Base-by-base conservation (phyloP, 1,140 invertebrate genomes). In the Bombus superbus region DNA sequence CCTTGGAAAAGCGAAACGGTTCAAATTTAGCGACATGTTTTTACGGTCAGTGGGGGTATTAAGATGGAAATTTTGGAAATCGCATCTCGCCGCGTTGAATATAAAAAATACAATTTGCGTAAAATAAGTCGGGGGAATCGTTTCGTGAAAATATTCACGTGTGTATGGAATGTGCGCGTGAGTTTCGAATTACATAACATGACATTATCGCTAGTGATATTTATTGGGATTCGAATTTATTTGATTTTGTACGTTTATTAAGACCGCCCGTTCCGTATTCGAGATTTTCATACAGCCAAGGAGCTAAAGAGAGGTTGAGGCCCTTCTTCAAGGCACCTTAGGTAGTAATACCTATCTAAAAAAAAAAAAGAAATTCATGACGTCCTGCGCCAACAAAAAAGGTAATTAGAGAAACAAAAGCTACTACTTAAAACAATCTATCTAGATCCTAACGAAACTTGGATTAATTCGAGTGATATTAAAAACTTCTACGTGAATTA, bases 351-450 rank as follows among this genome's bases (percentile, higher is more conserved):
- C 86, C 91, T 92, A 91, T 78, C 86, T 88, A 93, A 69, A 62
- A 71, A 53, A 62, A 71, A 53, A 86, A 53, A 47, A 38, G 74
- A 80, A 75, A 85, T 40, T 79, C 75, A 85, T 94, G 95, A 95
- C 95, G 94, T 94, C 95, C 95, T 92, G 95, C 95, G 94, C 85
- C 95, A 95, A 94, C 89, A 32, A 32, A 66, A 84, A 81, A 91
- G 86, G 91, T 32, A 91, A 92, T 92, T 83, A 88, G 71, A 92
- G 81, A 89, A 89, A 92, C 89, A 86, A 91, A 92, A 93, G 85
- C 88, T 93, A 92, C 89, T 92, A 93, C 87, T 90, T 92, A 92
- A 57, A 35, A 92, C 75, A 82, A 89, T 88, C 86, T 90, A 89
- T 89, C 87, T 93, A 93, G 81, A 38, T 32, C 75, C 81, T 89